Evolutionary conservation across 1,140 invertebrate species (phyloP).

Genomic region (Brachystomella parvula): DNA sequence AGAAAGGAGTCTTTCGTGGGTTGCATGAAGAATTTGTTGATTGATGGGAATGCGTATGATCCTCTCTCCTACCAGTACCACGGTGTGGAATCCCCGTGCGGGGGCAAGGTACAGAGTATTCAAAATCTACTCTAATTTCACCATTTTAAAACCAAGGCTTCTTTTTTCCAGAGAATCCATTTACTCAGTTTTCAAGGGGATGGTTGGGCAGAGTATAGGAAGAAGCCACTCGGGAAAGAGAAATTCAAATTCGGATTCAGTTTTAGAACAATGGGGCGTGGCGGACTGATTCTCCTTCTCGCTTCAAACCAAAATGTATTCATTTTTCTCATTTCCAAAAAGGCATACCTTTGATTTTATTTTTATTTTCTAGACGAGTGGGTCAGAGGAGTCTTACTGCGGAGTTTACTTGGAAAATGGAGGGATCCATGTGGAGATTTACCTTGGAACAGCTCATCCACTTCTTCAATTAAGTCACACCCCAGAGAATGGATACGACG

Average conservation of each 20-base stretch:
- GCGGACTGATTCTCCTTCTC: constrained; percentile 65
- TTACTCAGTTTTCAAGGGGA: constrained; percentile 66
- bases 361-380: background rate
- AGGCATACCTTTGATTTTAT: background rate
- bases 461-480: constrained; percentile 14
- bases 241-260: constrained; percentile 62
- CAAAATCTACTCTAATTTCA: background rate
- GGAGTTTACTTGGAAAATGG: constrained; percentile 36
- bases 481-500: constrained; percentile 24
- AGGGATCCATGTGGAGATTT: constrained; percentile 27
- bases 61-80: constrained; percentile 58
- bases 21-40: constrained; percentile 68
- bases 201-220: constrained; percentile 66
- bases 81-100: constrained; percentile 68
- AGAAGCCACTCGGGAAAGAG: constrained; percentile 50
- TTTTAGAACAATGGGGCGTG: constrained; percentile 61
- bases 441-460: constrained; percentile 12
- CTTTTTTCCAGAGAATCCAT: constrained; percentile 48
- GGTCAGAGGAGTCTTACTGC: constrained; percentile 30
- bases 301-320: constrained; percentile 44
- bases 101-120: constrained; percentile 49
- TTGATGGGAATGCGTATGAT: constrained; percentile 61
- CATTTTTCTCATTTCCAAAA: constrained; percentile 5
- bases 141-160: background rate
- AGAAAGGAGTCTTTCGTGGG: constrained; percentile 45